Evolutionary conservation across 2,113 vertebrate species (phyloP).

Genomic region (Pelecanoides urinatrix): DNA sequence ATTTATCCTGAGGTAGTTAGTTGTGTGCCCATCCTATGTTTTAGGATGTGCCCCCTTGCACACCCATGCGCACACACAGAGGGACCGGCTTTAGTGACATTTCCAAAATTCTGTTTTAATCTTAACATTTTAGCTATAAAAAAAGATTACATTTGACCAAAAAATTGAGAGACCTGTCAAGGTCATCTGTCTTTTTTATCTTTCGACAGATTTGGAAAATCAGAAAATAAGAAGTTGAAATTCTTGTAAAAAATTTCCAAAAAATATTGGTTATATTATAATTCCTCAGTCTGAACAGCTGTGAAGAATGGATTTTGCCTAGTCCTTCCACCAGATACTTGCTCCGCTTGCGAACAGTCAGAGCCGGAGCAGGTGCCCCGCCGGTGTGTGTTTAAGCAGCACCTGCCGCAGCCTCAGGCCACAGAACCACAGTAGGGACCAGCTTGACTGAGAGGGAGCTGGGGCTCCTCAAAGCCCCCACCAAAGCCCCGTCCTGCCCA

Average conservation of each 20-base stretch:
- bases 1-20: background rate
- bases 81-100: background rate
- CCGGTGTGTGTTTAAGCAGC: background rate
- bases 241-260: background rate
- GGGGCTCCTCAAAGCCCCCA: background rate
- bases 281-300: background rate
- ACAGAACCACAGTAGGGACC: background rate
- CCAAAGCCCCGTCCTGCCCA: rapidly evolving
- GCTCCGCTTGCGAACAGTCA: background rate
- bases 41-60: background rate
- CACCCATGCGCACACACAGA: background rate
- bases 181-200: background rate
- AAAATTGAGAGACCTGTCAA: background rate
- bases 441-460: background rate
- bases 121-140: background rate
- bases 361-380: background rate
- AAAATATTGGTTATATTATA: background rate
- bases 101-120: background rate
- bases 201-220: background rate
- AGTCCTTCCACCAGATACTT: background rate
- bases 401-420: background rate
- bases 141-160: background rate
- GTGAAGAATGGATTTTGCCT: background rate
- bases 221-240: background rate
- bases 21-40: background rate